phyloP scores from a whole-genome alignment of 1,140 invertebrate species.

The Drosophila pectinifera region DNA sequence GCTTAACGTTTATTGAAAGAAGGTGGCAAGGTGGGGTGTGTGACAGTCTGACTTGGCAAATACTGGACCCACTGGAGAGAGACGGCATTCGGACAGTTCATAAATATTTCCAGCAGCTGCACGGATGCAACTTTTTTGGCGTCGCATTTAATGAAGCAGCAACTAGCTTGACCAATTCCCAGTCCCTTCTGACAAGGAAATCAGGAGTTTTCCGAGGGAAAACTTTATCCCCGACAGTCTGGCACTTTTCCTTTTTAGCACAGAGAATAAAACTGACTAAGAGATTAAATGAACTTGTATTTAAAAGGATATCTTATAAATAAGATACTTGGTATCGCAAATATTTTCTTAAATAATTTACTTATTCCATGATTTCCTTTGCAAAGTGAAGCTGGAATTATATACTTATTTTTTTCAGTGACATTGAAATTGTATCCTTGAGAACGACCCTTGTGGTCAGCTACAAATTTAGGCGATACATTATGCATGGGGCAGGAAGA shows the following conservation, averaged over 20 bases:
- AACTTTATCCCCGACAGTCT: conserved; percentile 29
- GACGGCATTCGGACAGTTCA: conserved; percentile 59
- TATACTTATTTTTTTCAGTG: conserved; percentile 20
- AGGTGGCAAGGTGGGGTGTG: conserved; percentile 24
- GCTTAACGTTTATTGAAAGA: conserved; percentile 71
- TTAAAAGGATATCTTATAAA: too few species aligned
- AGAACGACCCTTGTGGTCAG: conserved; percentile 22
- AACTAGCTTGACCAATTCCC: conserved; percentile 43
- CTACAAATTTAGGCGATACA: conserved; percentile 60
- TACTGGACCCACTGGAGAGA: neutral
- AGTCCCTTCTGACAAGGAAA: conserved; percentile 23
- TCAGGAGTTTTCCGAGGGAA: conserved; percentile 22
- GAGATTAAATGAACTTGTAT: too few species aligned
- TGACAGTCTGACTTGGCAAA: conserved; percentile 13
- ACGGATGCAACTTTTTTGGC: conserved; percentile 40
- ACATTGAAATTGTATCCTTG: neutral
- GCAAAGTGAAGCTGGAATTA: neutral
- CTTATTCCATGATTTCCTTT: neutral
- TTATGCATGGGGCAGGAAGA: conserved; percentile 62
- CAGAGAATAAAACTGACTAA: conserved; percentile 3
- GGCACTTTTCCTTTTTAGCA: conserved; percentile 34
- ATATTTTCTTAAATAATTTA: too few species aligned
- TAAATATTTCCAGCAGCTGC: conserved; percentile 65
- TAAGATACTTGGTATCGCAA: too few species aligned
- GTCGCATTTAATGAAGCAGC: conserved; percentile 70